Evolutionary conservation across 2,888 invertebrate species (phyloP), one percentile per base, ranked within the genome.

Genomic region (Vanessa cardui): DNA sequence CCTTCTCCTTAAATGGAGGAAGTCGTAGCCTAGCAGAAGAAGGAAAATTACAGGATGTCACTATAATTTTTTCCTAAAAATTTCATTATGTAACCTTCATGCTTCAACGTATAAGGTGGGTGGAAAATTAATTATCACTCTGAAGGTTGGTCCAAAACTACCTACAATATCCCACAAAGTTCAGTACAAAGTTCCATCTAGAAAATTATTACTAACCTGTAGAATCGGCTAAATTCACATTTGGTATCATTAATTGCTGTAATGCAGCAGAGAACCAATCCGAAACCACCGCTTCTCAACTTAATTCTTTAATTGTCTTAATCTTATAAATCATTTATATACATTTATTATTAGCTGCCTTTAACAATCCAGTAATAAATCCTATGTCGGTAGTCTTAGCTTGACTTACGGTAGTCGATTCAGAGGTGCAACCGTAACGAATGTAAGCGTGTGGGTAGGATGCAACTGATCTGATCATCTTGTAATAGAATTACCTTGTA

Each of bases 391-490:
- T 50, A 60, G 62, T 64, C 49, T 46, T 46, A 46, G 46, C 64
- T 66, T 67, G 69, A 65, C 68, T 71, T 60, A 71, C 72, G 72
- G 73, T 72, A 73, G 73, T 69, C 66, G 68, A 47, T 70, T 64
- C 47, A 65, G 73, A 72, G 68, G 69, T 63, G 71, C 68, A 68
- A 60, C 58, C 71, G 71, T 70, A 70, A 71, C 72, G 54, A 72
- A 74, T 74, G 64, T 46, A 33, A 62, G 64, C 58, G 68, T 72
- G 73, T 74, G 72, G 71, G 71, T 62, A 64, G 70, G 66, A 68
- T 64, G 63, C 21, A 50, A 50, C 58, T 54, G 58, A 44, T 68
- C 61, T 59, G 52, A 59, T 52, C 12, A 21, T 59, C 63, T 49
- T 56, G 46, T 54, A 64, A 39, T 60, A 47, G 31, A 47, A 47